Evolutionary conservation across 2,797 vertebrate species (phyloP).

Genomic region (Columba guinea): DNA sequence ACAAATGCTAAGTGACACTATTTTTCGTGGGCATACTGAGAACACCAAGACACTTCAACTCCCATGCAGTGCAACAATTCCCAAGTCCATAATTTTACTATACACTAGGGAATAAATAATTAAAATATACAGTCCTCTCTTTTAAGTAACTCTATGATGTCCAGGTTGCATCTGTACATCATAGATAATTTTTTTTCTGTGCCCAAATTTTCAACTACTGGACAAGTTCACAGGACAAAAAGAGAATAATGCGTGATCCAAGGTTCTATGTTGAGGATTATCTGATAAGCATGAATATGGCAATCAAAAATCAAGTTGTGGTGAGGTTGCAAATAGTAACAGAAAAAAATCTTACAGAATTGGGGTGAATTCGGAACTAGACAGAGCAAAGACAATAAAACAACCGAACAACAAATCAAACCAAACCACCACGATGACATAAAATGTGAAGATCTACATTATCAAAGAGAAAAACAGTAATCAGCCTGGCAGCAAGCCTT

Average conservation of each 20-base stretch:
- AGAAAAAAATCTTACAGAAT: neutral
- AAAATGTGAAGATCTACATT: neutral
- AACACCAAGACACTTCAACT: neutral
- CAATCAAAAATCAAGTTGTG: neutral
- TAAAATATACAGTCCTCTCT: neutral
- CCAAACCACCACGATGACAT: no score
- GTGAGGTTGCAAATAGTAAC: neutral
- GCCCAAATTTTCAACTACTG: neutral
- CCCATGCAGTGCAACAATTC: rapidly evolving
- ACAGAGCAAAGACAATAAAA: neutral
- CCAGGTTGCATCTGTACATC: no score
- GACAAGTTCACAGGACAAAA: neutral
- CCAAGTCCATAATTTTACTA: rapidly evolving
- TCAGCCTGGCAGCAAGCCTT: neutral
- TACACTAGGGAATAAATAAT: neutral
- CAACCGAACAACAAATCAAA: neutral
- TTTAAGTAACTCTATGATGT: neutral
- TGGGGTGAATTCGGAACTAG: neutral
- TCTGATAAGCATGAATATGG: neutral
- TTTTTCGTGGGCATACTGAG: neutral
- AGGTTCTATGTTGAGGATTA: neutral
- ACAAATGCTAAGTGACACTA: neutral
- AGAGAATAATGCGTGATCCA: neutral
- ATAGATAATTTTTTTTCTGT: neutral
- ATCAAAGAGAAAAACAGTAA: neutral